Percentiles rank a stretch among this genome's conserved stretches.
These are phyloP conservation scores for Hydrolagus colliei DNA, from an alignment of 2,797 vertebrate genomes.

Conservation along the genomic window DNA sequence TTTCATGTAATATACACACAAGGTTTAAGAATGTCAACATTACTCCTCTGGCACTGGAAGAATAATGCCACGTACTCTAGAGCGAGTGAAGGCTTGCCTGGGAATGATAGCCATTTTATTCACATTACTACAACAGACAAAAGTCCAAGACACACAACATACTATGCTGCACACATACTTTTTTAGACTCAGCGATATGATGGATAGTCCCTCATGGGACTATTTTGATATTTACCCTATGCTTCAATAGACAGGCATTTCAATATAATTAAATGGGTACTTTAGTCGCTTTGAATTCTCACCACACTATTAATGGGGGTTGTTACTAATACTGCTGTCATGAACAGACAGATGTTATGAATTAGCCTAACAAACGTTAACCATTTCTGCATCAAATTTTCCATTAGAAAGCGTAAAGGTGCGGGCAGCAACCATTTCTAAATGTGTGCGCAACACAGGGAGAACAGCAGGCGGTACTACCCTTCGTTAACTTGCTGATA, in stretches of 20 bases:
- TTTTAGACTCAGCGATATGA: conserved; percentile 2
- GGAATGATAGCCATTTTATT: background rate
- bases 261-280: background rate
- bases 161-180: background rate
- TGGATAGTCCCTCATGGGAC: background rate
- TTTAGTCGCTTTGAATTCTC: background rate
- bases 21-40: background rate
- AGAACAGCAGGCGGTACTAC: background rate
- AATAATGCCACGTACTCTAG: background rate
- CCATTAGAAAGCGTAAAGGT: background rate
- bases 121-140: background rate
- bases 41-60: background rate
- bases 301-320: background rate
- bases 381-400: background rate
- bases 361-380: background rate
- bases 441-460: background rate
- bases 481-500: background rate
- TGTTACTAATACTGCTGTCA: background rate
- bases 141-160: background rate
- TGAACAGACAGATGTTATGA: background rate
- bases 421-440: background rate
- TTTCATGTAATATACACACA: background rate
- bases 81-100: background rate
- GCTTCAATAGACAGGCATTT: conserved; percentile 8
- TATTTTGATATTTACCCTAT: background rate